A percentile compares a stretch with the other conserved stretches of the same genome.
phyloP scores from a whole-genome alignment of 2,113 vertebrate species.

The Hypanus sabinus region DNA sequence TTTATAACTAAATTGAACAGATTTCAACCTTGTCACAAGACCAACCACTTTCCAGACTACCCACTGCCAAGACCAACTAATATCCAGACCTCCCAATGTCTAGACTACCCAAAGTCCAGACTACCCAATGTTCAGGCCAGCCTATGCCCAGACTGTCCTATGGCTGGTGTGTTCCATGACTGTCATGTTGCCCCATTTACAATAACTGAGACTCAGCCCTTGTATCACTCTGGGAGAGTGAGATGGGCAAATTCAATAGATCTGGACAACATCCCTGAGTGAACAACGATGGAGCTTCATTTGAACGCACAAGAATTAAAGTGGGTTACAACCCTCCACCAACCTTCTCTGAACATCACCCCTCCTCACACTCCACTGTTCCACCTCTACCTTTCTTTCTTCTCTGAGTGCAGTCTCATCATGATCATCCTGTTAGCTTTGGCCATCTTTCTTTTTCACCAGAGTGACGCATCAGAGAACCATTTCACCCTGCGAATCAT shows the following conservation, averaged over 20 bases:
- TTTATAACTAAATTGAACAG: no score
- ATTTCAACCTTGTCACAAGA: neutral
- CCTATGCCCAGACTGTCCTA: neutral
- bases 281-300: neutral
- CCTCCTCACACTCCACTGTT: neutral
- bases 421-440: neutral
- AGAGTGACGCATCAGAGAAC: neutral
- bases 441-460: no score
- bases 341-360: no score
- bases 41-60: neutral
- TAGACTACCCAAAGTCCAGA: neutral
- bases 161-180: neutral
- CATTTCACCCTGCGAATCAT: neutral
- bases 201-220: neutral
- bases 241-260: neutral
- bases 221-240: neutral
- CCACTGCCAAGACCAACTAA: neutral
- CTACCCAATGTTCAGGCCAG: neutral
- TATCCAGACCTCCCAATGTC: neutral
- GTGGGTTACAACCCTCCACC: neutral
- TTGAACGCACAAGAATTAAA: neutral
- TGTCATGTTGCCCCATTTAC: neutral
- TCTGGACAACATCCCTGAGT: neutral
- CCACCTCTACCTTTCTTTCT: neutral
- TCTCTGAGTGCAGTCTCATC: neutral